A percentile compares a stretch with the other conserved stretches of the same genome.
Conservation (phyloP, 2,888 invertebrate genomes). For the Rhogogaster chlorosoma region DNA sequence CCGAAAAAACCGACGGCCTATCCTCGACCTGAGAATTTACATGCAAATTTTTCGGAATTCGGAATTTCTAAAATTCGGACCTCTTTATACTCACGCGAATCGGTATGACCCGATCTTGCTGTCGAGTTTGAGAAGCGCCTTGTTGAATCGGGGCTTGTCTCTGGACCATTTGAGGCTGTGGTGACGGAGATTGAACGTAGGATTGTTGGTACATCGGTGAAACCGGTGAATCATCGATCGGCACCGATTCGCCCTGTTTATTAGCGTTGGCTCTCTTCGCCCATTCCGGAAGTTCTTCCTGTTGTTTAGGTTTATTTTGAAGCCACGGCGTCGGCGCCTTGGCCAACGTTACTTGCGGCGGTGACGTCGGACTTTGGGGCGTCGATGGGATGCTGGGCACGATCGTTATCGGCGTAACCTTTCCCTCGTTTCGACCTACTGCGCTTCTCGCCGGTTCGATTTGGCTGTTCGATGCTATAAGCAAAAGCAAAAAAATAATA, state of each 20-base stretch:
- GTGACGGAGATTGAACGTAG: slow-evolving; percentile 59
- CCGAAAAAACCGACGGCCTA: slow-evolving; percentile 73
- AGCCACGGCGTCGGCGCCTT: slow-evolving; percentile 83
- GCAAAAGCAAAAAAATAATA: background rate
- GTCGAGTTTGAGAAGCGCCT: slow-evolving; percentile 59
- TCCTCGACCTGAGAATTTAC: slow-evolving; percentile 70
- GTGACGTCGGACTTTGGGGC: slow-evolving; percentile 71
- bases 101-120: slow-evolving; percentile 69
- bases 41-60: background rate
- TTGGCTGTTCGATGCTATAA: slow-evolving; percentile 29
- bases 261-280: slow-evolving; percentile 72
- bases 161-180: slow-evolving; percentile 55
- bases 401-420: slow-evolving; percentile 59
- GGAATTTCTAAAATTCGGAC: background rate
- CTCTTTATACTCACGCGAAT: slow-evolving; percentile 64
- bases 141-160: slow-evolving; percentile 58
- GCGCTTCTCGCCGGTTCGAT: slow-evolving; percentile 46
- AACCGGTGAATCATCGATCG: slow-evolving; percentile 60
- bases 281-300: slow-evolving; percentile 80
- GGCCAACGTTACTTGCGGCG: slow-evolving; percentile 78
- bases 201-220: slow-evolving; percentile 71
- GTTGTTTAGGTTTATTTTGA: slow-evolving; percentile 73
- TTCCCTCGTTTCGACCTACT: slow-evolving; percentile 65
- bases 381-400: slow-evolving; percentile 64
- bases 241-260: slow-evolving; percentile 62